Evolutionary conservation across 2,113 vertebrate genomes (phyloP).

Genomic region (Tauraco erythrolophus): DNA sequence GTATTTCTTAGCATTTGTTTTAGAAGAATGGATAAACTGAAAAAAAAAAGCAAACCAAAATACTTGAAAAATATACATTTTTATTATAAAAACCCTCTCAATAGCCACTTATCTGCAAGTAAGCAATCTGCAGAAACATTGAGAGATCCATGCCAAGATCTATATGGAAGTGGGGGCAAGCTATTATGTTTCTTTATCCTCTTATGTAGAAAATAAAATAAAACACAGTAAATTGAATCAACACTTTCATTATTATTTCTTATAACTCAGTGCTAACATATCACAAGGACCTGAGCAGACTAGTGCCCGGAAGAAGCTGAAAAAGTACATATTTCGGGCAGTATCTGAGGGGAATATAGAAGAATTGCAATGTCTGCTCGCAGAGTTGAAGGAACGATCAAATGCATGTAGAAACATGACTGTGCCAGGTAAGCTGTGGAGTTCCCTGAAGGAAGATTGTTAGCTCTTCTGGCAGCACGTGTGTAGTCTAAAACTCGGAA

Average conservation of each 20-base stretch:
- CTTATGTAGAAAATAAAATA: neutral
- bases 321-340: constrained; percentile 73
- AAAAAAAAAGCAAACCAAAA: neutral
- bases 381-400: constrained; percentile 68
- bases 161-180: accelerated
- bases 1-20: neutral
- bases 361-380: constrained; percentile 64
- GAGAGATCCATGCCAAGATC: neutral
- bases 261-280: constrained; percentile 51
- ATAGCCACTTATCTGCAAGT: neutral
- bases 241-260: neutral
- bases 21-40: neutral
- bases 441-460: neutral
- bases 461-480: neutral
- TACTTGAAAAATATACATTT: neutral
- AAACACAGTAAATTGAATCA: neutral
- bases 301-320: constrained; percentile 67
- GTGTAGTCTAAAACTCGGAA: neutral
- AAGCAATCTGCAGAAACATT: neutral
- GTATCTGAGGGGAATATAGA: constrained; percentile 76
- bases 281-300: constrained; percentile 66
- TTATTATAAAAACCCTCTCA: neutral
- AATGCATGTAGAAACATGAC: neutral
- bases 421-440: constrained; percentile 50
- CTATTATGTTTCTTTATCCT: neutral